Evolutionary conservation across 2,797 vertebrate species (phyloP).

Genomic region (Hyperoplus lanceolatus): DNA sequence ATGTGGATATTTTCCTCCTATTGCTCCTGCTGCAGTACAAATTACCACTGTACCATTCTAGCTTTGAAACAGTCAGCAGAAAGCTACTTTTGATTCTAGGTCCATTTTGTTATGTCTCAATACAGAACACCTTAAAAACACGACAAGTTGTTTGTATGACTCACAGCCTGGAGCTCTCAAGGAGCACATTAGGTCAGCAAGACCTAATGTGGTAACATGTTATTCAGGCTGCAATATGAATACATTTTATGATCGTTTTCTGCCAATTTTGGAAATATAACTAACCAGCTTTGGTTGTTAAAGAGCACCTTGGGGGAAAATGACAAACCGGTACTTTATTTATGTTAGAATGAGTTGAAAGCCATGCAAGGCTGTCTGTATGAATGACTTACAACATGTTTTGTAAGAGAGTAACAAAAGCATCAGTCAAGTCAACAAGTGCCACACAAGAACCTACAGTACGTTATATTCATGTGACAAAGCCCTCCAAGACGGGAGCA

Average conservation of each 20-base stretch:
- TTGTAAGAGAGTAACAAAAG: neutral
- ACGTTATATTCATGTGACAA: neutral
- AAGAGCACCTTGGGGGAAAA: neutral
- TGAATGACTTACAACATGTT: neutral
- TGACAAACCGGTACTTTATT: conserved; percentile 12
- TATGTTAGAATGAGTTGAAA: neutral
- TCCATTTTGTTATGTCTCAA: conserved; percentile 53
- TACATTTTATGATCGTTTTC: conserved; percentile 18
- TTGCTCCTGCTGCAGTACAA: conserved; percentile 22
- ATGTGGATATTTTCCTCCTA: neutral
- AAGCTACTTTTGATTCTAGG: conserved; percentile 60
- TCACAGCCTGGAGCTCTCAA: conserved; percentile 50
- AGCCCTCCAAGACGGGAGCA: neutral
- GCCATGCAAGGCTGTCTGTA: neutral
- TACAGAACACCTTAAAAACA: conserved; percentile 55
- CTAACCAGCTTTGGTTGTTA: conserved; percentile 16
- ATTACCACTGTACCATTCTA: conserved; percentile 5
- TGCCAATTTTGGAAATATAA: conserved; percentile 27
- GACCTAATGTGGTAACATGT: conserved; percentile 37
- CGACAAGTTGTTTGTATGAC: conserved; percentile 59
- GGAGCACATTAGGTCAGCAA: conserved; percentile 47
- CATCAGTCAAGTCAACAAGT: neutral
- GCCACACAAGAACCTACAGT: neutral
- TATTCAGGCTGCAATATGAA: conserved; percentile 17
- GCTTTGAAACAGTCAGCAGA: conserved; percentile 34